phyloP scores from a whole-genome alignment of 1,140 invertebrate species.

The Calliopsis andreniformis region DNA sequence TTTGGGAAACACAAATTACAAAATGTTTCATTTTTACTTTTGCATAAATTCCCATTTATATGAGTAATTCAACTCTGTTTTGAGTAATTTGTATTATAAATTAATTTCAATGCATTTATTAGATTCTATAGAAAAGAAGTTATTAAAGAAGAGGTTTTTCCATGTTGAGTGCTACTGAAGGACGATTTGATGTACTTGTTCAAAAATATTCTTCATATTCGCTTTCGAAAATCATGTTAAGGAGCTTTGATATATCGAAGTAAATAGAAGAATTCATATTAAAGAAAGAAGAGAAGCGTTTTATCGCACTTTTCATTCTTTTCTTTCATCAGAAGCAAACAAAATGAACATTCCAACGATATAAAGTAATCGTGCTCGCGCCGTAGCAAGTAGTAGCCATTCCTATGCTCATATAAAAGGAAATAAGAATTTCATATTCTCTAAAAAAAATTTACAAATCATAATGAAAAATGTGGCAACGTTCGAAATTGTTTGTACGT shows the following conservation, averaged over 20 bases:
- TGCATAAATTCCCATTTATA: too few species aligned
- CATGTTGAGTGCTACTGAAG: too few species aligned
- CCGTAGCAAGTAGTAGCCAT: conserved; percentile 3
- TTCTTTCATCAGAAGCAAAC: neutral
- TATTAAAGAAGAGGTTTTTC: too few species aligned
- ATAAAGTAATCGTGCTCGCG: neutral
- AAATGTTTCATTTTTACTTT: too few species aligned
- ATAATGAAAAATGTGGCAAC: conserved; percentile 2
- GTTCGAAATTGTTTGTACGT: conserved; percentile 5
- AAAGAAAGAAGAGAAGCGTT: neutral
- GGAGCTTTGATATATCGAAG: conserved; percentile 3
- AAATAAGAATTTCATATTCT: neutral
- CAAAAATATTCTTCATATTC: neutral
- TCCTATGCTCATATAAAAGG: neutral
- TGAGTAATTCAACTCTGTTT: too few species aligned
- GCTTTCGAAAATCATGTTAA: conserved; percentile 5
- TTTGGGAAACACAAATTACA: too few species aligned
- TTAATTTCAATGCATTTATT: too few species aligned
- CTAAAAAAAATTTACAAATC: neutral
- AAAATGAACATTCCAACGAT: neutral
- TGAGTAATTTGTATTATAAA: too few species aligned
- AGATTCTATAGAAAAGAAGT: too few species aligned
- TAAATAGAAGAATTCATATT: neutral
- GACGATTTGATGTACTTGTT: too few species aligned
- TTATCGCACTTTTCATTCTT: conserved; percentile 4